These are phyloP conservation scores for Actias luna DNA, from an alignment of 2,888 invertebrate species.

Conservation along the genomic window DNA sequence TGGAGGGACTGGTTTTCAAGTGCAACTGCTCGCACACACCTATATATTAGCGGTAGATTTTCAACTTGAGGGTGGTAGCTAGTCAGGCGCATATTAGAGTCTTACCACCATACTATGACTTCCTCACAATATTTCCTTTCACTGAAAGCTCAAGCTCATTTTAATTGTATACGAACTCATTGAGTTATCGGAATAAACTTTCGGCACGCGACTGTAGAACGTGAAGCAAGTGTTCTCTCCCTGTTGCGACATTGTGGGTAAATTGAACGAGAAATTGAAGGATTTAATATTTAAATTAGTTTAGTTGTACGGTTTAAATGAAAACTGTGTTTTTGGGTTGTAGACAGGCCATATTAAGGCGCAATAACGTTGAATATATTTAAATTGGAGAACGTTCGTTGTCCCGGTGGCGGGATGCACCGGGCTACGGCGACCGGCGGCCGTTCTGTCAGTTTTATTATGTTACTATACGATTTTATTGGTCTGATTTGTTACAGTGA, in stretches of 20 bases:
- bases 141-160: no score
- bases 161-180: background rate
- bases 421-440: slow-evolving; percentile 22
- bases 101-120: no score
- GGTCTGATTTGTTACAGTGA: slow-evolving; percentile 33
- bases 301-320: background rate
- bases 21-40: no score
- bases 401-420: background rate
- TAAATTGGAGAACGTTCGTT: background rate
- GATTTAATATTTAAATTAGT: background rate
- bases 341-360: background rate
- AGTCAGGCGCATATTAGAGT: no score
- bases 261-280: background rate
- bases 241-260: background rate
- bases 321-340: background rate
- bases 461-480: slow-evolving; percentile 34
- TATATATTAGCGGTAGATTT: no score
- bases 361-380: background rate
- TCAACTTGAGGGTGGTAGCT: no score
- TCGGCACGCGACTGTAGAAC: background rate
- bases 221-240: background rate
- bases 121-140: no score
- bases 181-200: background rate
- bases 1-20: no score
- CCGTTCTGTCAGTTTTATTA: slow-evolving; percentile 30